Percentiles rank a stretch among this genome's conserved stretches.
phyloP scores from a whole-genome alignment of 2,888 invertebrate species.

The Silvanus unidentatus region DNA sequence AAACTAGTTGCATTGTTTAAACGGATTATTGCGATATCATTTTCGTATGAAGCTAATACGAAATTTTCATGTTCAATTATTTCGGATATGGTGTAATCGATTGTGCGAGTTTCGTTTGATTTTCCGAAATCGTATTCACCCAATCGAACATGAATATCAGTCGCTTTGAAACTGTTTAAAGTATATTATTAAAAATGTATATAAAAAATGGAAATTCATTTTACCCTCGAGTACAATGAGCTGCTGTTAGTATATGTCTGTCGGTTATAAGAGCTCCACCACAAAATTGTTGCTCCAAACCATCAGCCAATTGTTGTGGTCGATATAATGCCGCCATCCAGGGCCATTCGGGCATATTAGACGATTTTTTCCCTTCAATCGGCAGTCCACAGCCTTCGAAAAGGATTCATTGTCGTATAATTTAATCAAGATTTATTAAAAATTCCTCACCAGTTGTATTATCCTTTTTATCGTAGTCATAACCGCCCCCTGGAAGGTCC shows the following conservation, averaged over 20 bases:
- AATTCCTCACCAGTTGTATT: slow-evolving; percentile 41
- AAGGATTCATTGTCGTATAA: too few relatives aligned
- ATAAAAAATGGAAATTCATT: slow-evolving; percentile 8
- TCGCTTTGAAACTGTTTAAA: slow-evolving; percentile 55
- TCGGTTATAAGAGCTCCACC: slow-evolving; percentile 78
- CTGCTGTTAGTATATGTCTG: slow-evolving; percentile 70
- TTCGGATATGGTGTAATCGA: slow-evolving; percentile 63
- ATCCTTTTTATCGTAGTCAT: slow-evolving; percentile 48
- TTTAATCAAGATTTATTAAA: too few relatives aligned
- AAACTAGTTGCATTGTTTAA: slow-evolving; percentile 62
- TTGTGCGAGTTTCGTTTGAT: slow-evolving; percentile 61
- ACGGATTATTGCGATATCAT: slow-evolving; percentile 73
- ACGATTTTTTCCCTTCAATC: slow-evolving; percentile 23
- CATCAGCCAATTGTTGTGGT: slow-evolving; percentile 37
- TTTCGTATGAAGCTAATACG: slow-evolving; percentile 59
- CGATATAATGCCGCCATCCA: slow-evolving; percentile 78
- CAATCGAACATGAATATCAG: slow-evolving; percentile 63
- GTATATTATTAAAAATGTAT: too few relatives aligned
- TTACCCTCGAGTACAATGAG: slow-evolving; percentile 64
- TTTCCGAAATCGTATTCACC: slow-evolving; percentile 75
- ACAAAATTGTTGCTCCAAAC: slow-evolving; percentile 59
- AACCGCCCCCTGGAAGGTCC: slow-evolving; percentile 52
- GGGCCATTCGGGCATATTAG: slow-evolving; percentile 64
- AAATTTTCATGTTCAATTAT: slow-evolving; percentile 65
- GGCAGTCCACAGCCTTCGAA: slow-evolving; percentile 40